Percentiles rank a stretch among this genome's conserved stretches.
Evolutionary conservation across 2,797 vertebrate genomes (phyloP).

Genomic region (Acanthornis magna): DNA sequence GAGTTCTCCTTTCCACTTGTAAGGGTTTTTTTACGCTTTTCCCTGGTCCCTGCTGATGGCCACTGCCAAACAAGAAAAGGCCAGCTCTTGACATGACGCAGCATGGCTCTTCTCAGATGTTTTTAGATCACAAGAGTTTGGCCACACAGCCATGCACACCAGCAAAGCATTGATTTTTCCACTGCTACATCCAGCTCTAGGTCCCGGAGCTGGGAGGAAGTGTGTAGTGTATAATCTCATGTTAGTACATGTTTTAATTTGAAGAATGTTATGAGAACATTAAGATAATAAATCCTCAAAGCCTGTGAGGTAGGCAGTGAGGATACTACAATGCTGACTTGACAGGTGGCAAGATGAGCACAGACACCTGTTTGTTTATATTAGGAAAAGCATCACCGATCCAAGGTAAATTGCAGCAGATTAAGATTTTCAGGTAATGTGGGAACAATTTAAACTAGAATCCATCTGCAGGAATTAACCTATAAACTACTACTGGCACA

Average conservation of each 20-base stretch:
- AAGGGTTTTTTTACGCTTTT: not conserved
- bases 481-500: not conserved
- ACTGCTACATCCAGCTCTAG: not conserved
- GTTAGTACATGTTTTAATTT: not conserved
- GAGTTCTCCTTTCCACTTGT: not conserved
- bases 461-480: not conserved
- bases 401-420: not conserved
- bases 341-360: not conserved
- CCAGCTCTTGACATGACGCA: not conserved
- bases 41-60: not conserved
- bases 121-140: not conserved
- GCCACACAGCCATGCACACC: not conserved
- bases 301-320: accelerated
- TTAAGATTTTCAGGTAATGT: not conserved
- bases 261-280: not conserved
- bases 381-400: not conserved
- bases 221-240: accelerated
- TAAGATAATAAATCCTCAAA: not conserved
- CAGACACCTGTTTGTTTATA: not conserved
- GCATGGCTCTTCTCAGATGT: not conserved
- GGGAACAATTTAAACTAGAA: not conserved
- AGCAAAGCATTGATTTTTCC: not conserved
- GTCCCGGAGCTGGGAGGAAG: not conserved
- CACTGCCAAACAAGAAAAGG: not conserved
- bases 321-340: not conserved